Percentiles rank a stretch among this genome's conserved stretches.
These are phyloP conservation scores for Acronicta alni DNA, from an alignment of 2,888 invertebrate genomes.

Conservation along the genomic window DNA sequence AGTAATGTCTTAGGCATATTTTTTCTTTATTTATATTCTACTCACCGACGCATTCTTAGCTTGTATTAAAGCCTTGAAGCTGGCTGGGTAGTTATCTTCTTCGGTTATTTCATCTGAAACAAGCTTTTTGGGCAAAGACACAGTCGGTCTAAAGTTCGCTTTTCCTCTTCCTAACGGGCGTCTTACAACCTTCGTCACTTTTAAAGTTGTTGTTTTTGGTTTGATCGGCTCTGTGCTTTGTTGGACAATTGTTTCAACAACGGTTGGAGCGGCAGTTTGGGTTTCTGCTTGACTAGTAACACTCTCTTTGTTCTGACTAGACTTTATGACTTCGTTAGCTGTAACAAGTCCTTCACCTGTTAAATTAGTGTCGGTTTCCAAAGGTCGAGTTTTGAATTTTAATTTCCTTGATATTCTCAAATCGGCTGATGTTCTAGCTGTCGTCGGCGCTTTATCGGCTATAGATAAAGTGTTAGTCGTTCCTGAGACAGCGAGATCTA, in stretches of 20 bases:
- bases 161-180: conserved; percentile 73
- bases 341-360: conserved; percentile 76
- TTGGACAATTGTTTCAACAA: conserved; percentile 65
- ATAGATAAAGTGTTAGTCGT: conserved; percentile 77
- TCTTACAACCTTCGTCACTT: conserved; percentile 73
- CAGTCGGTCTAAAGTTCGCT: conserved; percentile 65
- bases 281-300: conserved; percentile 78
- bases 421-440: conserved; percentile 71
- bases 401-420: conserved; percentile 76
- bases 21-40: neutral
- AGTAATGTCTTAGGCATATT: conserved; percentile 3
- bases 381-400: conserved; percentile 73
- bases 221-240: conserved; percentile 71
- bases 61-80: conserved; percentile 91
- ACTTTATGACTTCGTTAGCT: conserved; percentile 73
- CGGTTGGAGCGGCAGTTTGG: conserved; percentile 60
- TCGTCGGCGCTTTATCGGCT: conserved; percentile 75
- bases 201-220: conserved; percentile 68
- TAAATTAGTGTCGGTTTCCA: conserved; percentile 81
- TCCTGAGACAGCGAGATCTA: conserved; percentile 77
- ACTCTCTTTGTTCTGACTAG: conserved; percentile 79
- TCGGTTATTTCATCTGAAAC: conserved; percentile 87
- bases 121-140: conserved; percentile 60
- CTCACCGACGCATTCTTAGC: conserved; percentile 89
- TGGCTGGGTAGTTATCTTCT: conserved; percentile 91